Evolutionary conservation across 2,113 vertebrate genomes (phyloP).

Genomic region (Rafetus swinhoei): DNA sequence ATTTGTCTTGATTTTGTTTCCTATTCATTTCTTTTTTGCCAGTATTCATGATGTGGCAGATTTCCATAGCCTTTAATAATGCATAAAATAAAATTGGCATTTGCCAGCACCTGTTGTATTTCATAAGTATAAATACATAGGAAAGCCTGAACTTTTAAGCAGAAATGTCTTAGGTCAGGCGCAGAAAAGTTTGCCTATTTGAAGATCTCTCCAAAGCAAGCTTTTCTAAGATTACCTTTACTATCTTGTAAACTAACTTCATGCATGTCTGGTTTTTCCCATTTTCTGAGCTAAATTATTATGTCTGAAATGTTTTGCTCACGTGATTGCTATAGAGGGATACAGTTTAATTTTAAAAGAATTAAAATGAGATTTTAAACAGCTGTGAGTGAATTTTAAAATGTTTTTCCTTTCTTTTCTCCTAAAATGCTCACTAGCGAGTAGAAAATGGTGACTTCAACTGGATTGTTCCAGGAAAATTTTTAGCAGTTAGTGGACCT

Average conservation of each 20-base stretch:
- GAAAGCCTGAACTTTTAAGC: not conserved
- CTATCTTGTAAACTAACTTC: not conserved
- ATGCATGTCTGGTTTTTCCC: not conserved
- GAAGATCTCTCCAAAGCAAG: not conserved
- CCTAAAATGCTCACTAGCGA: constrained; percentile 79
- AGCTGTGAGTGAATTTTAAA: constrained; percentile 24
- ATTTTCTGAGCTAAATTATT: not conserved
- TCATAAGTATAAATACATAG: not conserved
- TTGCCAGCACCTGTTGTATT: not conserved
- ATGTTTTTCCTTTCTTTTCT: constrained; percentile 51
- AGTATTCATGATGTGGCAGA: not conserved
- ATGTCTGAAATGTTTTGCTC: not conserved
- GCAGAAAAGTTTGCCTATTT: not conserved
- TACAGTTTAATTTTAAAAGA: not conserved
- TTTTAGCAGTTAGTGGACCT: constrained; percentile 97
- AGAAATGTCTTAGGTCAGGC: not conserved
- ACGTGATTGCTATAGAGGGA: not conserved
- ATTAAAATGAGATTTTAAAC: not conserved
- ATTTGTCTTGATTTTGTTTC: constrained; percentile 39
- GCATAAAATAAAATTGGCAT: not conserved
- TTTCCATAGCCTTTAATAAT: constrained; percentile 13
- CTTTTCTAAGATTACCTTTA: not conserved
- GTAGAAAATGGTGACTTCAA: constrained; percentile 99
- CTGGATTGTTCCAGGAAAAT: constrained; percentile 95
- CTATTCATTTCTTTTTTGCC: not conserved